Base-by-base conservation (phyloP, 2,113 vertebrate species). In the Nycticorax nycticorax region DNA sequence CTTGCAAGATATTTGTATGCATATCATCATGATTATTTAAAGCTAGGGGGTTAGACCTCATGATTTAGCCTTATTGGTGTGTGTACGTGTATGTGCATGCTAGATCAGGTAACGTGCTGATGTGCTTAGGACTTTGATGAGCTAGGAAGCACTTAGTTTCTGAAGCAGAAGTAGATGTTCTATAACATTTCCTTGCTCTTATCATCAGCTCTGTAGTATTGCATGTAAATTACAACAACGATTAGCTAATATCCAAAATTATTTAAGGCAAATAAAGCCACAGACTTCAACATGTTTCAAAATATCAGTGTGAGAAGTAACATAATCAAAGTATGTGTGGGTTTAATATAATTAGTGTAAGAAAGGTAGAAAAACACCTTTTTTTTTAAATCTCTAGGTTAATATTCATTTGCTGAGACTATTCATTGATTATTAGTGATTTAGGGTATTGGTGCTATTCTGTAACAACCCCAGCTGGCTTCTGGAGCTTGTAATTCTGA, bases 11-110 rank as follows among this genome's bases (percentile, higher is more conserved):
- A 43, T 60, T 78, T 88, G 6, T 72, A 17, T 86, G 33, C 18
- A 52, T 68, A 55, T 63, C 16, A 26, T 78, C 45, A 50, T 0
- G 4, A 35, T 56, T 90, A 48, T 72, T 88, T 89, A 66, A 90
- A 93, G 26, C 17, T 52, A 37, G 41, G 26, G 33, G 8, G 3
- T 78, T 88, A 87, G 37, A 87, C n/a, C 10, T 75, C 3, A 1
- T 68, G 66, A 26, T 95, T 81, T 74, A 71, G 57, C 39, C 35
- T 73, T 81, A 22, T 32, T 68, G 66, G 52, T 82, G 39, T 28
- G 9, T 32, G 3, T 56, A 37, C 1, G 0, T 57, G 2, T 53
- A 10, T n/a, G 39, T 28, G 9, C 21, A 15, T 71, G 41, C 66
- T 60, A 63, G 30, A 75, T 24, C 56, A 76, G 43, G 11, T 63